phyloP scores from a whole-genome alignment of 2,797 vertebrate species.

The Jordanella pulchra region DNA sequence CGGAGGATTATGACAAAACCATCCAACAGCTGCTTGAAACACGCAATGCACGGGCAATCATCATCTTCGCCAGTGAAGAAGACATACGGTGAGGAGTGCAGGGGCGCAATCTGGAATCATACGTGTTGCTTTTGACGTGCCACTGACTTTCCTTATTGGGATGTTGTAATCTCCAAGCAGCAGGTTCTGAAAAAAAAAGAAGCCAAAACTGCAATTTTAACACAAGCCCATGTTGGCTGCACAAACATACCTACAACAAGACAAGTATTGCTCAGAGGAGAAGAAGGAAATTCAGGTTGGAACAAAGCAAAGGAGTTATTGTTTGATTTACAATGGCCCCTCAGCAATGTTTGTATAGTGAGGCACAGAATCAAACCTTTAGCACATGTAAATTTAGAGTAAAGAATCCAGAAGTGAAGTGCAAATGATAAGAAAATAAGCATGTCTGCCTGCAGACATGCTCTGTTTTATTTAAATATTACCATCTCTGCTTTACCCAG shows the following conservation, averaged over 20 bases:
- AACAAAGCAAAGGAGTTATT: slow-evolving; percentile 56
- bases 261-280: slow-evolving; percentile 51
- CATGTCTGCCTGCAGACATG: slow-evolving; percentile 9
- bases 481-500: slow-evolving; percentile 8
- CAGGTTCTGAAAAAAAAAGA: slow-evolving; percentile 50
- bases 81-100: slow-evolving; percentile 87
- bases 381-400: slow-evolving; percentile 38
- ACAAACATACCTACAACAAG: slow-evolving; percentile 65
- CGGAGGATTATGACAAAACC: slow-evolving; percentile 89
- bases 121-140: slow-evolving; percentile 24
- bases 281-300: slow-evolving; percentile 47
- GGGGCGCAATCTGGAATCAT: slow-evolving; percentile 31
- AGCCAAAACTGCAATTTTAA: slow-evolving; percentile 58
- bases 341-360: slow-evolving; percentile 48
- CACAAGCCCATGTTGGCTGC: slow-evolving; percentile 32
- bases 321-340: slow-evolving; percentile 57
- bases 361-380: slow-evolving; percentile 54
- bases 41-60: slow-evolving; percentile 86
- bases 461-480: slow-evolving; percentile 26
- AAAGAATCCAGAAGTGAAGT: slow-evolving; percentile 28
- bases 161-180: slow-evolving; percentile 65
- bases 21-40: slow-evolving; percentile 91
- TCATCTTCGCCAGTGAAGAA: slow-evolving; percentile 93
- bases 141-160: slow-evolving; percentile 50
- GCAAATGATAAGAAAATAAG: slow-evolving; percentile 11